These are phyloP conservation scores for Eretmocerus hayati DNA, from an alignment of 2,888 invertebrate species.

Conservation along the genomic window DNA sequence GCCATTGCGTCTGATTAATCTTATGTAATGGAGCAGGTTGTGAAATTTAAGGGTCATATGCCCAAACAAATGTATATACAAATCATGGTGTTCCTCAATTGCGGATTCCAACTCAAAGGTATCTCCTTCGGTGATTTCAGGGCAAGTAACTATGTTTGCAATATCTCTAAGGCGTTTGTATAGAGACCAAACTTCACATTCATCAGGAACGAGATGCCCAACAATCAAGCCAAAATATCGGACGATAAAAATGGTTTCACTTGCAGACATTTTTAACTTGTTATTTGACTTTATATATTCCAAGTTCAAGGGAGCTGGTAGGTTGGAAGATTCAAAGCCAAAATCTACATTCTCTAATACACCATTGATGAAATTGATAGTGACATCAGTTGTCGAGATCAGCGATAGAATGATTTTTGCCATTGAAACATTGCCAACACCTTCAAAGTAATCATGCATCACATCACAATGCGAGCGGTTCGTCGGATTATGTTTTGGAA, in stretches of 20 bases:
- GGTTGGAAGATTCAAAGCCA: background rate
- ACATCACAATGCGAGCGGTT: background rate
- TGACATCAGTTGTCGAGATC: background rate
- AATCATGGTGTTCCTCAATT: background rate
- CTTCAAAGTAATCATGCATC: conserved; percentile 1
- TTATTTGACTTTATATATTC: background rate
- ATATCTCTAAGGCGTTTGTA: background rate
- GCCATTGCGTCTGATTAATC: background rate
- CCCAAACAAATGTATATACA: background rate
- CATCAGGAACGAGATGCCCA: background rate
- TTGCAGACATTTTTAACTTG: background rate
- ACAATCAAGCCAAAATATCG: background rate
- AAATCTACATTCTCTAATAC: background rate
- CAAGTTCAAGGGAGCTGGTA: background rate
- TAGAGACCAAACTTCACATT: background rate
- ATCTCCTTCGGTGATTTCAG: background rate
- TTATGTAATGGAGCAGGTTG: background rate
- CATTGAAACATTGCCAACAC: background rate
- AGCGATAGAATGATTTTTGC: too few species aligned
- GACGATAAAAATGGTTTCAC: background rate
- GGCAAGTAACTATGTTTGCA: background rate
- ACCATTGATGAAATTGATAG: background rate
- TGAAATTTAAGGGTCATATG: background rate
- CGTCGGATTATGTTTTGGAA: background rate
- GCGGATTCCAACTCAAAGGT: background rate